Conservation (phyloP, 2,888 invertebrate species). For the Rhimphoctona megacephalus region DNA sequence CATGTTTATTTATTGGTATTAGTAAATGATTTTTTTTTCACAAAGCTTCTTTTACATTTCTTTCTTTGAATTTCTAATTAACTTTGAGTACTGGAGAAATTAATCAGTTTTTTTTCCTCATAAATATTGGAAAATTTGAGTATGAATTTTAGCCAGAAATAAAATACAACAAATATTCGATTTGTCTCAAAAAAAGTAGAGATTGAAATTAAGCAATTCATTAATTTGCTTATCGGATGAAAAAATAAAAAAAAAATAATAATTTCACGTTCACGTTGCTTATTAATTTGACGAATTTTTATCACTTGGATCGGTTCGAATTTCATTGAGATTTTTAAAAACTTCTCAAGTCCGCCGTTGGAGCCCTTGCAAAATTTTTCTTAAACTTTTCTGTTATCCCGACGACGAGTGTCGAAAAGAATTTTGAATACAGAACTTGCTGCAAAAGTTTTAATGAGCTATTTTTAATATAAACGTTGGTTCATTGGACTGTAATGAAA, state of each 20-base stretch:
- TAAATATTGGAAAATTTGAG: too few species aligned
- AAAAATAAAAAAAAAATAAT: too few species aligned
- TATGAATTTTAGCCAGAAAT: too few species aligned
- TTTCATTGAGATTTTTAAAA: not conserved
- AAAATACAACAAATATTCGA: too few species aligned
- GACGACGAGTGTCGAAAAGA: not conserved
- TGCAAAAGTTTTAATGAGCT: not conserved
- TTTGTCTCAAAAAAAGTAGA: too few species aligned
- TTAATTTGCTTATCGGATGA: too few species aligned
- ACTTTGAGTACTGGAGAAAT: too few species aligned
- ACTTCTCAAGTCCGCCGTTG: not conserved
- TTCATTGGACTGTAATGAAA: not conserved
- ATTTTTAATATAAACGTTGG: not conserved
- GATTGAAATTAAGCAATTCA: too few species aligned
- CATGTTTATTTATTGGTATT: not conserved
- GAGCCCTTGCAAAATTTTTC: not conserved
- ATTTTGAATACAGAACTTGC: constrained; percentile 11
- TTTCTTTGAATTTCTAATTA: too few species aligned
- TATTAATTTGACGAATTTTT: not conserved
- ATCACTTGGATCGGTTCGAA: not conserved
- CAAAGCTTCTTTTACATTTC: too few species aligned
- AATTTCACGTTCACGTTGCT: not conserved
- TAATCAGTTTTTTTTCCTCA: too few species aligned
- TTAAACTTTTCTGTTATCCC: not conserved
- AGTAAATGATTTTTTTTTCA: too few species aligned